These are phyloP conservation scores for Sakesphorus luctuosus DNA, from an alignment of 2,113 vertebrate species.

Conservation along the genomic window DNA sequence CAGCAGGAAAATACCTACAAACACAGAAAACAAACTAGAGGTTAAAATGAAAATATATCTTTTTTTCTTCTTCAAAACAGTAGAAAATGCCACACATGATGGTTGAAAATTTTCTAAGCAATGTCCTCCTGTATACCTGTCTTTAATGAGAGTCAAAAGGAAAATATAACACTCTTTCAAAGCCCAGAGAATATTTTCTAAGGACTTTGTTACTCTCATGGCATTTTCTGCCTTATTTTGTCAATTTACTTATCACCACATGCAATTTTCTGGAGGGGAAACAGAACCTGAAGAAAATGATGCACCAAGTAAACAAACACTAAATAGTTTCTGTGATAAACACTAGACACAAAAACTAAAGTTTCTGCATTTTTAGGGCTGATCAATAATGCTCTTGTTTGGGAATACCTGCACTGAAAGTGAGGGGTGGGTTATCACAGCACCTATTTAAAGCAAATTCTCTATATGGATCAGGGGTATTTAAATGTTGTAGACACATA, in stretches of 20 bases:
- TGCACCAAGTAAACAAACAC: neutral
- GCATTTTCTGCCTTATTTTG: neutral
- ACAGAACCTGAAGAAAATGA: neutral
- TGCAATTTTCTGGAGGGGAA: neutral
- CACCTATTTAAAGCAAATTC: neutral
- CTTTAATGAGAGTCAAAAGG: neutral
- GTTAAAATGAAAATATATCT: neutral
- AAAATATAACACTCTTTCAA: neutral
- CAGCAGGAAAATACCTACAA: neutral
- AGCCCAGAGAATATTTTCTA: neutral
- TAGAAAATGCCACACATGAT: neutral
- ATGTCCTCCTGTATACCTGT: neutral
- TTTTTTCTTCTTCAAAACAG: neutral
- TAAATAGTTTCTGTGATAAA: neutral
- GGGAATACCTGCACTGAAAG: neutral
- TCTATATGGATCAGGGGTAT: neutral
- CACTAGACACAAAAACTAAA: neutral
- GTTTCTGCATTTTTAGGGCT: neutral
- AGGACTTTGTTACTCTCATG: neutral
- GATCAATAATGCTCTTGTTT: neutral
- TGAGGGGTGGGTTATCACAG: neutral
- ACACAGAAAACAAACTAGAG: neutral
- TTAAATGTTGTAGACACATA: neutral
- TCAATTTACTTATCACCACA: neutral
- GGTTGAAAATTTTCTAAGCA: neutral